These are phyloP conservation scores for Exephanes ischioxanthus DNA, from an alignment of 2,888 invertebrate species.

Conservation along the genomic window DNA sequence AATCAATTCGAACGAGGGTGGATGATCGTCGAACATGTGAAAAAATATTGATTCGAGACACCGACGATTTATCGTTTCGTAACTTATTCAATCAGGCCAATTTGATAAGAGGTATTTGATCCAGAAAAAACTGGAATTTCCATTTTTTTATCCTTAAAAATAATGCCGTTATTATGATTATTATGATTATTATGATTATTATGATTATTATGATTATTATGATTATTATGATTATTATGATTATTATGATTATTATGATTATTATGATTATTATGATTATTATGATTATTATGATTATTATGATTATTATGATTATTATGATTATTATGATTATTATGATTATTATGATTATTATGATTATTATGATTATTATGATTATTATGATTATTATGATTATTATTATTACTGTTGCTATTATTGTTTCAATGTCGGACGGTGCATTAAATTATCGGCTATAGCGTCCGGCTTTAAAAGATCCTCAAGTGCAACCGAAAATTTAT, in stretches of 20 bases:
- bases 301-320: not conserved
- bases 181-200: not conserved
- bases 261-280: not conserved
- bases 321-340: not conserved
- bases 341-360: no score
- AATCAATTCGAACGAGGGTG: not conserved
- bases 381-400: no score
- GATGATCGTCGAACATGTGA: not conserved
- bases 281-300: not conserved
- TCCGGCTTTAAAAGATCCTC: not conserved
- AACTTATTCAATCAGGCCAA: not conserved
- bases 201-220: not conserved
- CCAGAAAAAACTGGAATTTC: not conserved
- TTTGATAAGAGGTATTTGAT: not conserved
- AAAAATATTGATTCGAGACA: not conserved
- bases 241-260: no score
- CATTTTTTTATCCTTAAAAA: no score
- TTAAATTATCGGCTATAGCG: not conserved
- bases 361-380: no score
- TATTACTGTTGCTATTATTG: not conserved
- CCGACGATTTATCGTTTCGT: not conserved
- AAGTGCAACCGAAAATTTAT: conserved; percentile 3
- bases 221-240: not conserved
- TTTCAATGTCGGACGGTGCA: not conserved
- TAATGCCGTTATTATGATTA: no score